Percentiles rank a stretch among this genome's conserved stretches.
Evolutionary conservation across 2,113 vertebrate species (phyloP).

Genomic region (Helogale parvula): DNA sequence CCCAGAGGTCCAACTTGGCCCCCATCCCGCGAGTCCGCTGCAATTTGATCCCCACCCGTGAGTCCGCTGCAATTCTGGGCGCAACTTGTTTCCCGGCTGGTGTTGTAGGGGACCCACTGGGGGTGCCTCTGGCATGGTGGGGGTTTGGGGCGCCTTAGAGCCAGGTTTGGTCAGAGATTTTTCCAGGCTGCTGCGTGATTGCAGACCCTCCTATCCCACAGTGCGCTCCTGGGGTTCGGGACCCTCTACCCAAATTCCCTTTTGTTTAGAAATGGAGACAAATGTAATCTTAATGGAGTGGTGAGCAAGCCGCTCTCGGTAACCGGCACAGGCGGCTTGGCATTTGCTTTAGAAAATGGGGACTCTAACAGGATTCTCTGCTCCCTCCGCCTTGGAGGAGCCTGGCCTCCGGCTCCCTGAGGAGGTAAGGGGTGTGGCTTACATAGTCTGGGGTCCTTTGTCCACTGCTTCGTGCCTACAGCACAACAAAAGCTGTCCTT

Average conservation of each 20-base stretch:
- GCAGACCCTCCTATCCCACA: neutral
- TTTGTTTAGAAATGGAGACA: conserved; percentile 36
- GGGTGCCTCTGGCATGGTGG: neutral
- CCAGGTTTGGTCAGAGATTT: neutral
- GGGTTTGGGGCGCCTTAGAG: neutral
- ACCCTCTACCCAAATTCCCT: neutral
- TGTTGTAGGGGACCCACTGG: too few relatives aligned
- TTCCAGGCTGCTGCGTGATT: neutral
- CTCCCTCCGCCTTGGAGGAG: neutral
- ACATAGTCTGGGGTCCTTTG: conserved; percentile 46
- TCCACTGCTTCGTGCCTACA: conserved; percentile 21
- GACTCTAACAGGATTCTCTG: neutral
- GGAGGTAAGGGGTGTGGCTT: conserved; percentile 47
- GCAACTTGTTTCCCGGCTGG: neutral
- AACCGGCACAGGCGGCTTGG: neutral
- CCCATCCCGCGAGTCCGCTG: neutral
- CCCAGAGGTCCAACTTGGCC: neutral
- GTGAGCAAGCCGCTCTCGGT: neutral
- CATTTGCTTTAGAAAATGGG: neutral
- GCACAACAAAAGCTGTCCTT: neutral
- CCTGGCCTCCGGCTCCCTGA: neutral
- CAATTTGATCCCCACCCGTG: fast-evolving
- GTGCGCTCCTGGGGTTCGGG: neutral
- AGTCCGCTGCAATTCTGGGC: neutral
- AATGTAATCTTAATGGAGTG: neutral